Evolutionary conservation across 2,113 vertebrate species (phyloP).

Genomic region (Burhinus bistriatus): DNA sequence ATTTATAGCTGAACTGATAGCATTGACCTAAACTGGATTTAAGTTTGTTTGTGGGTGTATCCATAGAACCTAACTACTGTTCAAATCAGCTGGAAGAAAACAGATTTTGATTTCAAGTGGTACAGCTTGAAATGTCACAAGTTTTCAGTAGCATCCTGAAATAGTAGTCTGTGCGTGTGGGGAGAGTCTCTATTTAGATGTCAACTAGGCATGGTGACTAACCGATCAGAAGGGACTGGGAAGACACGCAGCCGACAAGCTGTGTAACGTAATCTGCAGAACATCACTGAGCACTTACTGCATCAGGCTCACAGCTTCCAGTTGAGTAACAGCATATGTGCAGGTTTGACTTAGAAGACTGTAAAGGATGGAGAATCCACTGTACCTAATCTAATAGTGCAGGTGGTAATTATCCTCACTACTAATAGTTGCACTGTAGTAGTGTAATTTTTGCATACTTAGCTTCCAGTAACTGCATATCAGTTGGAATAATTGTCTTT

Average conservation of each 20-base stretch:
- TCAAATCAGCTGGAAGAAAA: background rate
- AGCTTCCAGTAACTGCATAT: background rate
- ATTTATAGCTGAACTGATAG: background rate
- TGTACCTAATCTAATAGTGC: background rate
- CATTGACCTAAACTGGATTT: background rate
- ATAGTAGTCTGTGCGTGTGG: background rate
- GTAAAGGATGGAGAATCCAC: background rate
- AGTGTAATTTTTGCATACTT: background rate
- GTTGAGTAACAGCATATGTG: background rate
- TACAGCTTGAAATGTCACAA: slow-evolving; percentile 35
- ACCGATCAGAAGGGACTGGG: background rate
- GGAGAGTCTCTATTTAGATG: background rate
- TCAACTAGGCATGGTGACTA: background rate
- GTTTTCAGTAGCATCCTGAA: slow-evolving; percentile 12
- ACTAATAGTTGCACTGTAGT: background rate
- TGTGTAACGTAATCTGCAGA: background rate
- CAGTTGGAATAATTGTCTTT: background rate
- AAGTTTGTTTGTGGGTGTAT: background rate
- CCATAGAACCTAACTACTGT: background rate
- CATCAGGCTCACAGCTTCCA: background rate
- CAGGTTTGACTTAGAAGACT: background rate
- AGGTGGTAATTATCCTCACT: background rate
- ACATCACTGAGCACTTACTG: background rate
- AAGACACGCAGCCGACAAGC: background rate
- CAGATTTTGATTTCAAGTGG: slow-evolving; percentile 3